Conservation (phyloP, 2,888 invertebrate species). For the Nebria brevicollis region DNA sequence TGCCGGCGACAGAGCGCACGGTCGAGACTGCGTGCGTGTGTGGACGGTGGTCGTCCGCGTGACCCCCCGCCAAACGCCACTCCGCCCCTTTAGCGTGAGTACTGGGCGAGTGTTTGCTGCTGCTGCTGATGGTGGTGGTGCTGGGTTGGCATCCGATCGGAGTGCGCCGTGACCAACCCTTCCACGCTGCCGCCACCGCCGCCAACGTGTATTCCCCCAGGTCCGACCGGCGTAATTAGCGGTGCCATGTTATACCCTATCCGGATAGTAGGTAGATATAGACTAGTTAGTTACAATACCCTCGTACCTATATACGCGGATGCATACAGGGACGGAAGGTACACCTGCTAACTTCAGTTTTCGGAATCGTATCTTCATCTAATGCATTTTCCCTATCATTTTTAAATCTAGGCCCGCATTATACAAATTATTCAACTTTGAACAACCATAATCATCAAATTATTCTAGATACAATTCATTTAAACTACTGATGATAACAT, state of each 20-base stretch:
- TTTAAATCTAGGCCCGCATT: not conserved
- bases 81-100: not conserved
- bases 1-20: constrained; percentile 47
- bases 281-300: constrained; percentile 7
- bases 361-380: not conserved
- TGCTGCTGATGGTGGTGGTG: not conserved
- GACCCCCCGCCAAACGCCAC: constrained; percentile 54
- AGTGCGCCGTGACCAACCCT: constrained; percentile 20
- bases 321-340: not conserved
- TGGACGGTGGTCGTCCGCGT: constrained; percentile 61
- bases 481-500: no score
- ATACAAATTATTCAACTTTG: not conserved
- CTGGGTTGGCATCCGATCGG: not conserved
- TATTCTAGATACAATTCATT: no score
- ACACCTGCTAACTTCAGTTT: not conserved
- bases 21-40: constrained; percentile 54
- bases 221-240: constrained; percentile 43
- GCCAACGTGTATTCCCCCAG: constrained; percentile 41
- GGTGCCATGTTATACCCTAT: constrained; percentile 41
- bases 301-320: not conserved
- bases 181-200: constrained; percentile 21
- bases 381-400: not conserved
- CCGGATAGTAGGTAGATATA: constrained; percentile 15
- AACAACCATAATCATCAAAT: no score
- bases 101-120: not conserved